Base-by-base conservation (phyloP, 2,888 invertebrate species). In the Heliconius hortense region DNA sequence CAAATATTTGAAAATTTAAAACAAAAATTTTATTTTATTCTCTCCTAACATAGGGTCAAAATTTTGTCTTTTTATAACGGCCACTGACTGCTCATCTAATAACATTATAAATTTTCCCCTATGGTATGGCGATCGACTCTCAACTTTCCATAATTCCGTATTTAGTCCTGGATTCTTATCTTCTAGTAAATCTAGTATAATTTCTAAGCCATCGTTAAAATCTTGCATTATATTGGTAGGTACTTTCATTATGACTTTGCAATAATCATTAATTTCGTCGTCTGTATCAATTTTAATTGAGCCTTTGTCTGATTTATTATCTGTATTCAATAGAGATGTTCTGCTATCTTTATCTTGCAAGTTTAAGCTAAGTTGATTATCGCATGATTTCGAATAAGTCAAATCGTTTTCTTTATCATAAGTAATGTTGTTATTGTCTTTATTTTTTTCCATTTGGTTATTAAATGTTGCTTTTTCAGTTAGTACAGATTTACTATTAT, bases 161-260 rank as follows among this genome's bases (percentile, higher is more conserved):
- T 92, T 92, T 10, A 93, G 76, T 0, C 90, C 92, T 0, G 92
- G 91, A 59, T 93, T 93, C 67, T 90, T 90, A 67, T 93, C 90
- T 82, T 92, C 90, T 0, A 93, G 79, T 2, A 93, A 76, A 79
- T 92, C 90, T 26, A 93, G 89, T 2, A 93, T 87, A 0, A 92
- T 86, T 35, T 86, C 88, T 71, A 93, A 81, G 72, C 92, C 92
- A 0, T 92, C 89, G 59, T 87, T 87, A n/a, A 84, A 86, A 0
- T 91, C 89, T 0, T 91, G 91, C 1, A 91, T 76, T 60, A 93
- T 88, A 10, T 83, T 84, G 0, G 81, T 18, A 0, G 93, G 93
- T 13, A 92, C 85, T 79, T 88, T 91, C 4, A 93, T 76, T 15
- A 87, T 83, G 1, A 92, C 82, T 80, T 88, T 91, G 7, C 84